Percentiles rank a stretch among this genome's conserved stretches.
Conservation (phyloP, 2,113 vertebrate genomes). For the Baryphthengus martii region DNA sequence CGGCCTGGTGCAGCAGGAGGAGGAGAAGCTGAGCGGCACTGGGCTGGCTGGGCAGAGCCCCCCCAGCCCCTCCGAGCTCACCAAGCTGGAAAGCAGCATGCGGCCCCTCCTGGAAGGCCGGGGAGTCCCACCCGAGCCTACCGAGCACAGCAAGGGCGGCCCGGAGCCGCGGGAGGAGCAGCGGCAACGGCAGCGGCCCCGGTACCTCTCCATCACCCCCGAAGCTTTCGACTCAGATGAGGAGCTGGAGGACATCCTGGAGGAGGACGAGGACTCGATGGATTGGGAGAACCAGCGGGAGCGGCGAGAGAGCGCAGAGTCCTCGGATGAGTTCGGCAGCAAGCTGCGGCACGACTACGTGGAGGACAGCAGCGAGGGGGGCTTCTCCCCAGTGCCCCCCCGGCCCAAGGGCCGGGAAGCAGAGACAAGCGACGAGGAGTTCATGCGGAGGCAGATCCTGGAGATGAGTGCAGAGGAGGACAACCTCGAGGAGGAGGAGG, state of each 20-base stretch:
- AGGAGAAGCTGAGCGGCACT: constrained; percentile 85
- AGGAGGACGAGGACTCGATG: constrained; percentile 87
- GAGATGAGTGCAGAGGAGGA: constrained; percentile 99
- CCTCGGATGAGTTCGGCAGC: constrained; percentile 93
- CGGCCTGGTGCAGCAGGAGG: constrained; percentile 89
- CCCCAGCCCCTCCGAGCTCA: constrained; percentile 89
- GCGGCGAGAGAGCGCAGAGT: constrained; percentile 79
- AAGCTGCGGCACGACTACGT: constrained; percentile 94
- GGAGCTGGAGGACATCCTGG: constrained; percentile 89
- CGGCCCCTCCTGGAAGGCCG: constrained; percentile 86
- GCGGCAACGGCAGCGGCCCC: constrained; percentile 85
- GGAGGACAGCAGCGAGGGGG: constrained; percentile 95
- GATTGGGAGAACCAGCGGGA: constrained; percentile 86
- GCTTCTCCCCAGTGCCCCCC: constrained; percentile 86
- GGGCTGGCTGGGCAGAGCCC: constrained; percentile 81
- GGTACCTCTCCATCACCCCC: constrained; percentile 88
- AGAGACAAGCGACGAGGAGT: constrained; percentile 89
- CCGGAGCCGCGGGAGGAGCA: constrained; percentile 73
- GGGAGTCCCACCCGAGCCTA: constrained; percentile 52
- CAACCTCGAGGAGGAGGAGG: constrained; percentile 86
- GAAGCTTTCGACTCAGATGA: constrained; percentile 90
- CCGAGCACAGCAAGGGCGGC: constrained; percentile 52
- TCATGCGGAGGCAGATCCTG: constrained; percentile 94
- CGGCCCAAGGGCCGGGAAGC: constrained; percentile 80
- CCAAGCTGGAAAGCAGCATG: constrained; percentile 89